Evolutionary conservation across 2,888 invertebrate genomes (phyloP), one percentile per base, ranked within the genome.

Genomic region (Ophion slaviceki): DNA sequence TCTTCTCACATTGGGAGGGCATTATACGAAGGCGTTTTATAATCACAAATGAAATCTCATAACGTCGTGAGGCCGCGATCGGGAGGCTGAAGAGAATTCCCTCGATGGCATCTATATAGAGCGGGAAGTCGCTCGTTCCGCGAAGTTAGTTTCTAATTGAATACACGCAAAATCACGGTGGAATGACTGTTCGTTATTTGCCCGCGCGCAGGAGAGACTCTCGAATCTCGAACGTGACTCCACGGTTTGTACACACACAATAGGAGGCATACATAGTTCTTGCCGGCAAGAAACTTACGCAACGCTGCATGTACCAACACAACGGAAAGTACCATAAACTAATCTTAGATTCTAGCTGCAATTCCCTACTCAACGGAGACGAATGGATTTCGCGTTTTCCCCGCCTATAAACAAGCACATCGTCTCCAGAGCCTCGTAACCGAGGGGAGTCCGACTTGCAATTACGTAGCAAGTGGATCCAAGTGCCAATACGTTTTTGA

Each of bases 171-270:
- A 81, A 81, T 81, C 75, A 75, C 61, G 75, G 32, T 61, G 47
- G 61, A 62, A 75, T 81, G 81, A 81, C 81, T 81, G 75, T 81
- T 81, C 81, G 68, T 75, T 24, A 61, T 20, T 81, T 68, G 68
- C 53, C 36, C 2, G 24, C 61, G 57, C 64, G 45, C 45, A 61
- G 2, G 28, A 53, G 71, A 72, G 80, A 68, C 64, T 64, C 47
- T 75, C 75, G 75, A 81, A 68, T 81, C 61, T 68, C 81, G 75
- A 81, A 81, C 81, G 81, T 81, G 81, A 81, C 81, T 81, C 75
- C 47, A 67, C 61, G 53, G 47, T 81, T 81, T 75, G 40, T 20
- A 61, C n/a, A 59, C 59, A 53, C 66, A 32, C 36, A 24, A 8
- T 40, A 59, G 24, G 8, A 28, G 53, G 53, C 61, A 47, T 47